Percentiles rank a stretch among this genome's conserved stretches.
Conservation (phyloP, 1,140 invertebrate genomes). For the Habropoda laboriosa region DNA sequence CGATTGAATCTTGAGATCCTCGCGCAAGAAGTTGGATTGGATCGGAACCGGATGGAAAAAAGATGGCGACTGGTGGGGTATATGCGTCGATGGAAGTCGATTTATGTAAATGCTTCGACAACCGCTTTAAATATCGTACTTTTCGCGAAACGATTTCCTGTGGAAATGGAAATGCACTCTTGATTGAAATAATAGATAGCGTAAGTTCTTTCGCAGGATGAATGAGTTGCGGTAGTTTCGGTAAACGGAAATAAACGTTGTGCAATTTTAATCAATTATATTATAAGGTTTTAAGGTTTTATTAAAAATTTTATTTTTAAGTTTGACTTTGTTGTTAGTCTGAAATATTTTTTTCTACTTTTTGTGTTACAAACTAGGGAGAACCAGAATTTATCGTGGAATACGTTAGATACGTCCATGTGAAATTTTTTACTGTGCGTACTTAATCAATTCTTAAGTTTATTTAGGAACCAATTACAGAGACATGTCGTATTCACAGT, state of each 20-base stretch:
- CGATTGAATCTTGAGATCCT: background rate
- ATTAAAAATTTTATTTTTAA: no score
- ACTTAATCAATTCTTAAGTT: background rate
- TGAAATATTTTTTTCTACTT: no score
- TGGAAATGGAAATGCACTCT: background rate
- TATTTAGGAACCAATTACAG: background rate
- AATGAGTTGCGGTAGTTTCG: background rate
- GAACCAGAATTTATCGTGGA: no score
- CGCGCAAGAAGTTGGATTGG: background rate
- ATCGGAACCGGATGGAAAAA: background rate
- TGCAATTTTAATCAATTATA: background rate
- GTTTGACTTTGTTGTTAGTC: no score
- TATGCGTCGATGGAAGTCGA: background rate
- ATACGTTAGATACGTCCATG: no score
- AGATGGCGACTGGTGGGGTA: background rate
- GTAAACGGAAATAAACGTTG: background rate
- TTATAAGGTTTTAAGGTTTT: no score
- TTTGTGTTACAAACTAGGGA: no score
- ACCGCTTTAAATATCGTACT: slow-evolving; percentile 2
- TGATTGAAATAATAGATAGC: slow-evolving; percentile 2
- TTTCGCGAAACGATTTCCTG: background rate
- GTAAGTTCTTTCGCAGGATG: background rate
- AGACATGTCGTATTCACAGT: background rate
- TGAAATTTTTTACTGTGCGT: background rate
- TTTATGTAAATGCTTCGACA: slow-evolving; percentile 23